Conservation (phyloP, 2,797 vertebrate genomes). For the Emydoidea blandingii region DNA sequence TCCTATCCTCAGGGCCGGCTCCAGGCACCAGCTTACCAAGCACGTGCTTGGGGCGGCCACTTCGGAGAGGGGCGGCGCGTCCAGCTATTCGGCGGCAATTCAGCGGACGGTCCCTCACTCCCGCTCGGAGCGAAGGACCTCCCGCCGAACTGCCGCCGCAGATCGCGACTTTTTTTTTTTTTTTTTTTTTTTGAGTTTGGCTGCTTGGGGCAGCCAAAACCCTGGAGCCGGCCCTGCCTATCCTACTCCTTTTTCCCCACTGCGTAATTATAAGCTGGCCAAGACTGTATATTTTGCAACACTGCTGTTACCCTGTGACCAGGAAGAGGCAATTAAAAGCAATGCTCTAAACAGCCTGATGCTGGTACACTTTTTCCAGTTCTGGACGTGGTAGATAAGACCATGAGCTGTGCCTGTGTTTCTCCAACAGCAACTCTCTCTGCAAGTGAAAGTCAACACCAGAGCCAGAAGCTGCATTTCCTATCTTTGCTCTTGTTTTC, state of each 20-base stretch:
- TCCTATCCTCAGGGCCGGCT: not conserved
- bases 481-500: not conserved
- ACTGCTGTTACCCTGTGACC: not conserved
- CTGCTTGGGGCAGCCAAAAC: too few relatives aligned
- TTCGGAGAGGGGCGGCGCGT: too few relatives aligned
- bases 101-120: too few relatives aligned
- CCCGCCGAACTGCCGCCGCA: too few relatives aligned
- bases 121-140: too few relatives aligned
- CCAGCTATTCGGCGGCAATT: too few relatives aligned
- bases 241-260: not conserved
- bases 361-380: not conserved
- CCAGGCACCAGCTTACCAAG: too few relatives aligned
- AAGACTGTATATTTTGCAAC: not conserved
- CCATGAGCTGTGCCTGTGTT: not conserved
- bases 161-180: too few relatives aligned
- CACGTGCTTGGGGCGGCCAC: too few relatives aligned
- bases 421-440: not conserved
- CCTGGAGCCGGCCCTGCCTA: not conserved
- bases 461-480: not conserved
- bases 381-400: not conserved
- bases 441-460: not conserved
- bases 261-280: not conserved
- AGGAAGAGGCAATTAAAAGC: not conserved
- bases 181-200: too few relatives aligned
- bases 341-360: not conserved